Conservation (phyloP, 2,888 invertebrate species). For the Xiphydria camelus region DNA sequence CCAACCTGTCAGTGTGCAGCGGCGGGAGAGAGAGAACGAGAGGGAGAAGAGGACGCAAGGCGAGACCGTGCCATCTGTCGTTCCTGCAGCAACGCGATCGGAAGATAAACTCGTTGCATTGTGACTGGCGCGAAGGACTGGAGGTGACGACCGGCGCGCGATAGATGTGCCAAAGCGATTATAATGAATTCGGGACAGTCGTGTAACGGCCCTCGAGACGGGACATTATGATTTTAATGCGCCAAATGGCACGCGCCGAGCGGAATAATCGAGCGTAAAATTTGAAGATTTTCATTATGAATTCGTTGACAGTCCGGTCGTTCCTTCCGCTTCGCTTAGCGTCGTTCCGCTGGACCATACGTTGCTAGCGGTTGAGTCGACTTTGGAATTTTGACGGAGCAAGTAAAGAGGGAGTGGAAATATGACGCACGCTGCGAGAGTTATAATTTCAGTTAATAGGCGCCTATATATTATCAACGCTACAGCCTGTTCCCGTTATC, state of each 20-base stretch:
- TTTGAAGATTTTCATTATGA: conserved; percentile 54
- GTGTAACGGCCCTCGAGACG: conserved; percentile 19
- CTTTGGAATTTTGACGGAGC: no score
- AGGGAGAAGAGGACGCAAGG: background rate
- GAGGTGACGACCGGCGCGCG: no score
- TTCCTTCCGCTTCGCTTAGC: conserved; percentile 2
- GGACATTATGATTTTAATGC: conserved; percentile 48
- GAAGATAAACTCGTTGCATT: conserved; percentile 4
- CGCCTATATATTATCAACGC: no score
- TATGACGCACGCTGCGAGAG: no score
- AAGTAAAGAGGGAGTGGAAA: no score
- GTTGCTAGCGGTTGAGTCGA: no score
- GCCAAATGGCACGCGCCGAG: conserved; percentile 47
- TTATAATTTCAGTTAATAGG: no score
- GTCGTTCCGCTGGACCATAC: no score
- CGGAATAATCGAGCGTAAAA: conserved; percentile 56
- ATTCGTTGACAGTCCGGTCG: no score
- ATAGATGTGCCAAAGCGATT: conserved; percentile 15
- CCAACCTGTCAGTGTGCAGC: conserved; percentile 51
- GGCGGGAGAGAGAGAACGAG: conserved; percentile 28
- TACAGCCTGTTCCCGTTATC: no score
- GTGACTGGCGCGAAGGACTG: background rate
- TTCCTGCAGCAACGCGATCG: background rate
- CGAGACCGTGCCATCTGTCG: conserved; percentile 50
- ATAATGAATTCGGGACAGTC: conserved; percentile 40